A percentile compares a stretch with the other conserved stretches of the same genome.
phyloP scores from a whole-genome alignment of 2,797 vertebrate genomes.

The Simalia tracyae region DNA sequence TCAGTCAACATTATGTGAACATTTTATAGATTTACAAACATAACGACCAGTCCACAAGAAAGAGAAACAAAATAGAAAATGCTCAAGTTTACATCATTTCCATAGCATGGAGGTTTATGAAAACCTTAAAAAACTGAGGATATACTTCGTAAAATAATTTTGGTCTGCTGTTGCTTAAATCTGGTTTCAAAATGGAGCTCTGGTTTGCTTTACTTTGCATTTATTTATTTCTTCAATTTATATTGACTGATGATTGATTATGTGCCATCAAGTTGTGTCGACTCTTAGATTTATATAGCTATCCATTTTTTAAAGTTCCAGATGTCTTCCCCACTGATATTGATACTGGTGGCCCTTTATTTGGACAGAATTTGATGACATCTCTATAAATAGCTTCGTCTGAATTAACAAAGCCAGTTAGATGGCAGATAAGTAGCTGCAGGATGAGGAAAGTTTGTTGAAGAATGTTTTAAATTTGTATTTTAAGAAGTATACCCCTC shows the following conservation, averaged over 20 bases:
- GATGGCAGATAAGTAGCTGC: neutral
- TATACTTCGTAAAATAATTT: neutral
- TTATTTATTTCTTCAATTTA: neutral
- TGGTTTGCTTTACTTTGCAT: neutral
- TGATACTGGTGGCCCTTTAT: neutral
- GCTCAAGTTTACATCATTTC: neutral
- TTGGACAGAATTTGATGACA: neutral
- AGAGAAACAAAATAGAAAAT: neutral
- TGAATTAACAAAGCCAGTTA: neutral
- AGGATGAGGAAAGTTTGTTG: neutral
- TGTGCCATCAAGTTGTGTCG: neutral
- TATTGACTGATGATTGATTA: neutral
- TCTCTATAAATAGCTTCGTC: neutral
- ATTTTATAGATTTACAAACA: slow-evolving; percentile 28
- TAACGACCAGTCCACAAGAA: neutral
- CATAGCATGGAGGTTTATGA: neutral
- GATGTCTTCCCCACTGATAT: neutral
- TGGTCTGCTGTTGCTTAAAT: neutral
- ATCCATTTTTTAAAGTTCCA: neutral
- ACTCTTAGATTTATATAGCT: neutral
- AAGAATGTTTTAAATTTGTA: neutral
- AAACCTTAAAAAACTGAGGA: neutral
- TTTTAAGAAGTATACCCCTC: neutral
- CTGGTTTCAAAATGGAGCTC: neutral
- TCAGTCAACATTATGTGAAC: neutral